Conservation (phyloP, 2,113 vertebrate species). For the Pelecanoides urinatrix region DNA sequence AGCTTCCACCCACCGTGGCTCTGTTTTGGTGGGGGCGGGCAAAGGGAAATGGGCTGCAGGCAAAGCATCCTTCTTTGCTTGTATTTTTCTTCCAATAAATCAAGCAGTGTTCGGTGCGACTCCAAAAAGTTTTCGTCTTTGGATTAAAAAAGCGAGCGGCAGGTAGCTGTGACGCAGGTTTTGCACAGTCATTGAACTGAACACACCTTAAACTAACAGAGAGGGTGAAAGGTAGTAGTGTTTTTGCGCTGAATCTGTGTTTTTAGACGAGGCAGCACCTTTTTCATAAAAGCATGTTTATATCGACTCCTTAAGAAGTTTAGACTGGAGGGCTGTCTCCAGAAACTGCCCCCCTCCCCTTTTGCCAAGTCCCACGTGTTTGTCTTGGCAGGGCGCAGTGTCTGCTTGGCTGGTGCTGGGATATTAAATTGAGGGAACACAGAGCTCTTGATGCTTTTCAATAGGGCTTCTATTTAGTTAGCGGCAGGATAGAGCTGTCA, state of each 20-base stretch:
- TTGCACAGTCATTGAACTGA: constrained; percentile 80
- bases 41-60: neutral
- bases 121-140: constrained; percentile 11
- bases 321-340: constrained; percentile 88
- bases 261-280: constrained; percentile 78
- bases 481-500: constrained; percentile 61
- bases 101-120: constrained; percentile 56
- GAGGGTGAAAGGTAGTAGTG: constrained; percentile 93
- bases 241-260: constrained; percentile 76
- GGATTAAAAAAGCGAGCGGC: constrained; percentile 65
- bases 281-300: constrained; percentile 81
- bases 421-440: constrained; percentile 88
- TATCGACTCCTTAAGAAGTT: constrained; percentile 87
- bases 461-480: constrained; percentile 77
- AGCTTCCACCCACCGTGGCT: neutral
- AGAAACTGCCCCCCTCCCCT: constrained; percentile 76
- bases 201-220: constrained; percentile 90
- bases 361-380: constrained; percentile 86
- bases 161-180: constrained; percentile 93
- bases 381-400: constrained; percentile 86
- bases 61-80: constrained; percentile 19
- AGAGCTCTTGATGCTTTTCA: constrained; percentile 87
- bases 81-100: constrained; percentile 68
- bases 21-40: neutral
- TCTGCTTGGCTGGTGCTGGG: constrained; percentile 86